Percentiles rank a stretch among this genome's conserved stretches.
Conservation (phyloP, 2,113 vertebrate genomes). For the Hemichromis elongatus region DNA sequence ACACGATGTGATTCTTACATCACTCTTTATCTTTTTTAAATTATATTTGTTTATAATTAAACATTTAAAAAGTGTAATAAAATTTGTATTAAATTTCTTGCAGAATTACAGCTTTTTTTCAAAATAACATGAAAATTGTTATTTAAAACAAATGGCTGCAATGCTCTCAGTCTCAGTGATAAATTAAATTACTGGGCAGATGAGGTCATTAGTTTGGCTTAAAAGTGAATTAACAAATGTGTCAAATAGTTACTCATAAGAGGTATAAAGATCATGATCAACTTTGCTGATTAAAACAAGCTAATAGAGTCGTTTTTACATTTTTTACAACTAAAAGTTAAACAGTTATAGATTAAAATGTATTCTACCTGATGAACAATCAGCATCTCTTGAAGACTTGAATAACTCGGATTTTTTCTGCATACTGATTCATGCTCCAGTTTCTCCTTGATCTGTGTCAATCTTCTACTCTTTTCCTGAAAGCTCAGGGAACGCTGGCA, state of each 20-base stretch:
- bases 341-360: not conserved
- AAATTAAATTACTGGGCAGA: not conserved
- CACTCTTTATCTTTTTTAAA: not conserved
- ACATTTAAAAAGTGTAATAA: not conserved
- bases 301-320: not conserved
- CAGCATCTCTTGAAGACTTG: constrained; percentile 76
- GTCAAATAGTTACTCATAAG: not conserved
- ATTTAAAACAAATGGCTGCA: not conserved
- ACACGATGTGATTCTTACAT: not conserved
- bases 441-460: constrained; percentile 76
- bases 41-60: not conserved
- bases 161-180: not conserved
- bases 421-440: constrained; percentile 60
- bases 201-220: not conserved
- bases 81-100: not conserved
- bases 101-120: not conserved
- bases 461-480: constrained; percentile 75
- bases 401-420: constrained; percentile 51
- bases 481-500: constrained; percentile 69
- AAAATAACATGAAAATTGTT: not conserved
- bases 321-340: not conserved
- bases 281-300: not conserved
- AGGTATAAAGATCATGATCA: not conserved
- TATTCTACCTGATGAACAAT: constrained; percentile 78
- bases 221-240: not conserved